Evolutionary conservation across 1,140 invertebrate species (phyloP).

Genomic region (Drosophila bifasciata): DNA sequence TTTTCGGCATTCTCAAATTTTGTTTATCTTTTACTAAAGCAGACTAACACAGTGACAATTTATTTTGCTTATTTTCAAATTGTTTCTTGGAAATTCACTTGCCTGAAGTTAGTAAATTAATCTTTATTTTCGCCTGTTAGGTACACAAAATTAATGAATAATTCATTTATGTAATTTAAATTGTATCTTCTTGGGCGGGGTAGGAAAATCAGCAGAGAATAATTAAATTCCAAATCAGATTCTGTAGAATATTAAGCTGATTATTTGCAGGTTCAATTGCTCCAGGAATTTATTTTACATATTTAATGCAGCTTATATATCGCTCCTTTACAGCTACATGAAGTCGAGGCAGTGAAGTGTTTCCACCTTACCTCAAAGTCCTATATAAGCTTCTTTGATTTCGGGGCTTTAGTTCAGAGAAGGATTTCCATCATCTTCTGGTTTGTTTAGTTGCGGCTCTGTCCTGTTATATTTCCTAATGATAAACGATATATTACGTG

Average conservation of each 20-base stretch:
- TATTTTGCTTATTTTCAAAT: slow-evolving; percentile 49
- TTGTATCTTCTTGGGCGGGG: too few species aligned
- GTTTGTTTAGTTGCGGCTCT: slow-evolving; percentile 14
- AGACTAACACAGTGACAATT: slow-evolving; percentile 50
- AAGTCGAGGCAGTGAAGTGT: background rate
- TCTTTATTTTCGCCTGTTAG: slow-evolving; percentile 17
- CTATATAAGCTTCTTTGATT: too few species aligned
- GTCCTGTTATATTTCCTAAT: background rate
- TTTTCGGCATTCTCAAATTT: slow-evolving; percentile 49
- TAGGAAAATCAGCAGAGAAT: too few species aligned
- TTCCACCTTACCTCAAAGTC: too few species aligned
- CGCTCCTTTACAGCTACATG: too few species aligned
- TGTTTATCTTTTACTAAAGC: slow-evolving; percentile 24
- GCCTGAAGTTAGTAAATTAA: slow-evolving; percentile 10
- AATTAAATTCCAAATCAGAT: too few species aligned
- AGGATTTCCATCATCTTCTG: background rate
- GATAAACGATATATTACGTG: slow-evolving; percentile 42
- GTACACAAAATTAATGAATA: slow-evolving; percentile 41
- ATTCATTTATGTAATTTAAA: slow-evolving; percentile 15
- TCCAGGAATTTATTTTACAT: too few species aligned
- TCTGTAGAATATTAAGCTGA: too few species aligned
- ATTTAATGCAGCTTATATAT: too few species aligned
- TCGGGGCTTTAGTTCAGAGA: too few species aligned
- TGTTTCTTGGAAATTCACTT: slow-evolving; percentile 13
- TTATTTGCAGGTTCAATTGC: too few species aligned